Evolutionary conservation across 2,888 invertebrate species (phyloP).

Genomic region (Norana najaformis): DNA sequence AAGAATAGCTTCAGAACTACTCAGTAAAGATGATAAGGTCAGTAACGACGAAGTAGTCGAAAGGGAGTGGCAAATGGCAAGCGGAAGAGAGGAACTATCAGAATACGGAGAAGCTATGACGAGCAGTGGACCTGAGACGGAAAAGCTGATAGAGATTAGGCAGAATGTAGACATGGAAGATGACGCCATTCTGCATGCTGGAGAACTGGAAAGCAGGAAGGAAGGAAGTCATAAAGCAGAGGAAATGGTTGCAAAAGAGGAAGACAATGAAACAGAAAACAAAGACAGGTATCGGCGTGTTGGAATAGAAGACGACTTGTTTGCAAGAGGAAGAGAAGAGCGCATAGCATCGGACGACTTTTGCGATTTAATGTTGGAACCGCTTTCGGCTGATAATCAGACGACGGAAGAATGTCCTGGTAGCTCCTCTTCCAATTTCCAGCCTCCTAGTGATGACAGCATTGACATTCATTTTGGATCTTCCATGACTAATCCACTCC

Average conservation of each 20-base stretch:
- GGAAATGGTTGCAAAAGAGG: neutral
- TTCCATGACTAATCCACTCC: neutral
- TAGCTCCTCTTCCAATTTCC: neutral
- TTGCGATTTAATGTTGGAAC: neutral
- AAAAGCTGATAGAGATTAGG: neutral
- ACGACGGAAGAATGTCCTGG: neutral
- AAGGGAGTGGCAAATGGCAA: neutral
- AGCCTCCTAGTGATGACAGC: neutral
- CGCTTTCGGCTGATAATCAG: neutral
- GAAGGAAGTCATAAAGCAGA: neutral
- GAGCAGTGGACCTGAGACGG: neutral
- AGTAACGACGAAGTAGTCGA: neutral
- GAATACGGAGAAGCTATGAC: neutral
- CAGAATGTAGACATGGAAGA: constrained; percentile 13
- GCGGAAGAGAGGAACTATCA: neutral
- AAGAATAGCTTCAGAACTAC: neutral
- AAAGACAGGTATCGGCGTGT: neutral
- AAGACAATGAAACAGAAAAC: neutral
- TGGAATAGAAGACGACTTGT: neutral
- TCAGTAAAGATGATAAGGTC: neutral
- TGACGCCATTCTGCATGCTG: neutral
- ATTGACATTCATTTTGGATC: neutral
- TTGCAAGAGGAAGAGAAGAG: neutral
- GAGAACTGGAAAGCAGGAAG: neutral
- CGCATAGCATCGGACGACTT: neutral